These are phyloP conservation scores for Canis aureus DNA, from an alignment of 2,113 vertebrate genomes.

Conservation along the genomic window DNA sequence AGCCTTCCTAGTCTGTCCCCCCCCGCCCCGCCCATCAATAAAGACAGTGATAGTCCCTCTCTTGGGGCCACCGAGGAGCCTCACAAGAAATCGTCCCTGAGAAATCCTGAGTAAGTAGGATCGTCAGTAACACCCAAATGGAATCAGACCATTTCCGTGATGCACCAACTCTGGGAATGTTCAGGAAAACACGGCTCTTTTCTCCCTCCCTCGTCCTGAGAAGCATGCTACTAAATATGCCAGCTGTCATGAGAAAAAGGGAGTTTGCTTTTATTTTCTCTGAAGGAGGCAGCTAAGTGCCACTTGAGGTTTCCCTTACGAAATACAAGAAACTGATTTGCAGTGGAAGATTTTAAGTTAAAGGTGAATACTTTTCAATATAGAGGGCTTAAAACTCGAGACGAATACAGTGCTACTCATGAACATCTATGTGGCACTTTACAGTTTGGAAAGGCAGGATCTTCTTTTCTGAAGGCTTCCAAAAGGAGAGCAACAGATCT, in stretches of 20 bases:
- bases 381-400: background rate
- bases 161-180: background rate
- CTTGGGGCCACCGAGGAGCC: background rate
- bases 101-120: slow-evolving; percentile 41
- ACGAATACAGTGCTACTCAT: background rate
- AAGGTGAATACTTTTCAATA: slow-evolving; percentile 32
- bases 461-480: background rate
- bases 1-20: background rate
- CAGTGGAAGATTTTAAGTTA: background rate
- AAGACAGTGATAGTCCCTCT: background rate
- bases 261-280: background rate
- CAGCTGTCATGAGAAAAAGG: background rate
- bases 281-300: background rate
- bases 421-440: background rate
- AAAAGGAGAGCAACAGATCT: background rate
- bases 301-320: background rate
- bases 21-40: background rate
- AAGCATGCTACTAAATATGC: background rate
- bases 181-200: background rate
- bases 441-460: background rate
- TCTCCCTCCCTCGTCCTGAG: background rate
- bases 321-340: background rate
- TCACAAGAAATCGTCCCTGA: background rate
- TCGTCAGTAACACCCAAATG: background rate
- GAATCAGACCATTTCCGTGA: background rate